These are phyloP conservation scores for Orius insidiosus DNA, from an alignment of 1,140 invertebrate species.

Conservation along the genomic window DNA sequence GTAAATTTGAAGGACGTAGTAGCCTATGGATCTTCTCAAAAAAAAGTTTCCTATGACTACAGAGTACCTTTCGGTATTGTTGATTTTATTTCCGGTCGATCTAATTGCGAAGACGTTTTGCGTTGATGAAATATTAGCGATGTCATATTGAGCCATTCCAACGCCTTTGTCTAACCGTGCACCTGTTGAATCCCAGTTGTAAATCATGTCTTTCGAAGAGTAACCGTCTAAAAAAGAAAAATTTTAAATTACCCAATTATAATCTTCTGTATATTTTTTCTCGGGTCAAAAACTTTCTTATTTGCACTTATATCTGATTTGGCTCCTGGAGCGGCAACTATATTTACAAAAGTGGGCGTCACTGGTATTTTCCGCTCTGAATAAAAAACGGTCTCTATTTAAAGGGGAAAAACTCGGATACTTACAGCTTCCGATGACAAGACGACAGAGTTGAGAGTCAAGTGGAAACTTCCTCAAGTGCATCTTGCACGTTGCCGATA, in stretches of 20 bases:
- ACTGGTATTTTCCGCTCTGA: too few relatives aligned
- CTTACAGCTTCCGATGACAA: constrained; percentile 44
- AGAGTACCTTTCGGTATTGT: constrained; percentile 24
- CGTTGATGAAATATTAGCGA: constrained; percentile 24
- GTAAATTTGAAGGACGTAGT: constrained; percentile 43
- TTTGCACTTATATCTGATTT: background rate
- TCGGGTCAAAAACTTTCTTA: background rate
- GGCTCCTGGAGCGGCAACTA: too few relatives aligned
- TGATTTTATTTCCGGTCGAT: constrained; percentile 9
- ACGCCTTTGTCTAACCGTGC: constrained; percentile 25
- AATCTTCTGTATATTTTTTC: too few relatives aligned
- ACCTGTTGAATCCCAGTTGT: constrained; percentile 32
- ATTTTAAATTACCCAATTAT: too few relatives aligned
- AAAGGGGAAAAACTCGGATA: constrained; percentile 17
- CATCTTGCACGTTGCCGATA: constrained; percentile 49
- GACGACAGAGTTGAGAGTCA: constrained; percentile 40
- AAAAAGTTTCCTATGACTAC: constrained; percentile 34
- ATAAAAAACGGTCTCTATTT: too few relatives aligned
- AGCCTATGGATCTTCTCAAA: constrained; percentile 34
- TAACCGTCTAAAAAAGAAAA: constrained; percentile 36
- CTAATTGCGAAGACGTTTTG: constrained; percentile 14
- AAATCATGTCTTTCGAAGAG: constrained; percentile 33
- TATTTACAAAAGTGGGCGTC: too few relatives aligned
- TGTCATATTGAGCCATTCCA: constrained; percentile 28
- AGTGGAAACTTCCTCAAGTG: constrained; percentile 44